Conservation (phyloP, 2,888 invertebrate species). For the Lithosia quadra region DNA sequence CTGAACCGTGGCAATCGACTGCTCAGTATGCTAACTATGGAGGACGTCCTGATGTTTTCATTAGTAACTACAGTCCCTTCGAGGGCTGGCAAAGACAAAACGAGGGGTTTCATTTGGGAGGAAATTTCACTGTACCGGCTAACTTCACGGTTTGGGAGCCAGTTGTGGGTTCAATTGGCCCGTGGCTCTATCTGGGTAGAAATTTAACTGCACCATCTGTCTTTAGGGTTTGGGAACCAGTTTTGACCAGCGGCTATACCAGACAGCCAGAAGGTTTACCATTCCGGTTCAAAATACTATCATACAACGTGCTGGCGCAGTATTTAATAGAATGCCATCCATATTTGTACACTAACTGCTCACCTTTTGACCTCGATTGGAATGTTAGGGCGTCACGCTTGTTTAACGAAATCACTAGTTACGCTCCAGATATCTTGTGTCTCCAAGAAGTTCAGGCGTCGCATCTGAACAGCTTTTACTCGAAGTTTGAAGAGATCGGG, state of each 20-base stretch:
- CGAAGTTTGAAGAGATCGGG: constrained; percentile 86
- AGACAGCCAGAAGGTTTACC: constrained; percentile 64
- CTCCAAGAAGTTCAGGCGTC: constrained; percentile 96
- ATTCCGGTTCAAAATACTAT: constrained; percentile 90
- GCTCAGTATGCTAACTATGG: too few relatives aligned
- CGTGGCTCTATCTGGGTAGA: constrained; percentile 12
- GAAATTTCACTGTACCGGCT: constrained; percentile 51
- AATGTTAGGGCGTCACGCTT: constrained; percentile 86
- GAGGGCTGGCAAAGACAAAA: background rate
- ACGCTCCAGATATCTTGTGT: constrained; percentile 90
- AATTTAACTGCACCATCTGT: constrained; percentile 55
- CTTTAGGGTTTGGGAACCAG: constrained; percentile 74
- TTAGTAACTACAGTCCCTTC: background rate
- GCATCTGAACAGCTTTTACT: constrained; percentile 89
- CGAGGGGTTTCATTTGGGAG: constrained; percentile 22
- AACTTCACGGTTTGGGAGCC: constrained; percentile 75
- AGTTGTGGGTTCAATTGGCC: too few relatives aligned
- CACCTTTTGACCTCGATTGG: constrained; percentile 89
- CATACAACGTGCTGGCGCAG: constrained; percentile 96
- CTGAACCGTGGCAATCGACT: too few relatives aligned
- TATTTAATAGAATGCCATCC: constrained; percentile 91
- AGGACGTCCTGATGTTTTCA: too few relatives aligned
- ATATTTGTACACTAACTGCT: constrained; percentile 90
- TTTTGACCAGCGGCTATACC: constrained; percentile 49
- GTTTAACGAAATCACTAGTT: constrained; percentile 76